Evolutionary conservation across 2,113 vertebrate species (phyloP).

Genomic region (Proterorhinus semilunaris): DNA sequence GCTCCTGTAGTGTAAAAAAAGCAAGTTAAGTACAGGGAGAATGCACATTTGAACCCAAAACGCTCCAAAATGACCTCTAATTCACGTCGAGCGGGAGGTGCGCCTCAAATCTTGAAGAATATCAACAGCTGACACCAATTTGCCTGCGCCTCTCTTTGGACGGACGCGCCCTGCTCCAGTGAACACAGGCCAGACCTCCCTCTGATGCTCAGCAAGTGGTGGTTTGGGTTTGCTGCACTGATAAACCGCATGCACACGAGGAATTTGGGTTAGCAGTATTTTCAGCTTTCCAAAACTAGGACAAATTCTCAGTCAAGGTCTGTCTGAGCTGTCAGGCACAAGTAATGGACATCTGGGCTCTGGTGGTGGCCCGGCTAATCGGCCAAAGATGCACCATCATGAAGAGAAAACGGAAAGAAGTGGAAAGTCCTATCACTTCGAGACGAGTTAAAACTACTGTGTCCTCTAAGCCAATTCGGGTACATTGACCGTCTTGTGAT

Average conservation of each 20-base stretch:
- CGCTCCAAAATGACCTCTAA: constrained; percentile 16
- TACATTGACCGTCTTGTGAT: too few relatives aligned
- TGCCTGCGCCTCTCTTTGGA: constrained; percentile 63
- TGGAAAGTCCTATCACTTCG: background rate
- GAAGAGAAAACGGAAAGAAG: background rate
- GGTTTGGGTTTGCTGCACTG: constrained; percentile 53
- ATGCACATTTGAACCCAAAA: background rate
- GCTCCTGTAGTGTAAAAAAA: background rate
- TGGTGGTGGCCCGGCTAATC: constrained; percentile 3
- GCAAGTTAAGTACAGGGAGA: constrained; percentile 2
- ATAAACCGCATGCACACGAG: constrained; percentile 70
- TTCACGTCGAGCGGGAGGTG: constrained; percentile 22
- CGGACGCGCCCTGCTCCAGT: constrained; percentile 55
- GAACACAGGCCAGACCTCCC: constrained; percentile 65
- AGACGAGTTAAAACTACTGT: background rate
- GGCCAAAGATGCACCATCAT: constrained; percentile 1
- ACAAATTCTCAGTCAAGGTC: constrained; percentile 34
- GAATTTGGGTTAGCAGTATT: constrained; percentile 48
- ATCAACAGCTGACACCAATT: constrained; percentile 75
- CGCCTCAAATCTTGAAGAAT: constrained; percentile 60
- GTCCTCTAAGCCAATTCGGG: too few relatives aligned
- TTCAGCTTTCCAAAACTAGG: constrained; percentile 30
- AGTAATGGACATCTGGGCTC: constrained; percentile 6
- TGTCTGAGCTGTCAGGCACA: constrained; percentile 37
- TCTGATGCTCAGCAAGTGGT: constrained; percentile 69